Evolutionary conservation across 2,888 invertebrate genomes (phyloP), one percentile per base, ranked within the genome.

Genomic region (Amphipoea lucens): DNA sequence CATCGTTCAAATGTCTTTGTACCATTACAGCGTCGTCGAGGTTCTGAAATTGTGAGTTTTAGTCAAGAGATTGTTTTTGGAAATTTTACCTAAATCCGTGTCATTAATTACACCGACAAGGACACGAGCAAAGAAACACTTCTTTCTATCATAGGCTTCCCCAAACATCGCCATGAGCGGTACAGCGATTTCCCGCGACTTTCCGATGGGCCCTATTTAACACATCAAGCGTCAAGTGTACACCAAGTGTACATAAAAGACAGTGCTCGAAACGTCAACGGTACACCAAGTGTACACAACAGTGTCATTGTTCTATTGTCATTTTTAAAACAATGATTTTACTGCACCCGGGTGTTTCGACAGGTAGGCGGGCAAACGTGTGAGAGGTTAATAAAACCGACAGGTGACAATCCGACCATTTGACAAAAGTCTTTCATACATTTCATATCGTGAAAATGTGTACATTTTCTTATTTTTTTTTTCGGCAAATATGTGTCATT

Each of bases 1-100:
- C 73, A 7, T 85, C 81, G 23, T 72, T 63, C 65, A 89, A 76
- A 78, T 88, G 86, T 48, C 42, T 86, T n/a, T 84, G 80, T 54
- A 90, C 76, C 65, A 75, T 68, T n/a, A 48, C 72, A 29, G 67
- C 17, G 7, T 89, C 76, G 0, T 79, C 48, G 17, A 80, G 7
- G 45, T 89, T 72, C 89, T 89, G 73, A 48, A 86, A 89, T 57
- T 20, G 20, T 4, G 14, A 57, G 7, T 29, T 42, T 60, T 42
- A 12, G 3, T 76, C 11, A 78, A 51, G 51, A 29, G 11, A 65
- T 40, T 14, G 20, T 29, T 45, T 40, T 42, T 40, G 9, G 11
- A 62, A 63, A n/a, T 45, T 20, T 62, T 23, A 23, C 6, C 20
- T 48, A 20, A 40, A 40, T 5, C 17, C 2, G 14, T 40, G 45